Evolutionary conservation across 2,888 invertebrate species (phyloP).

Genomic region (Eulithis testata): DNA sequence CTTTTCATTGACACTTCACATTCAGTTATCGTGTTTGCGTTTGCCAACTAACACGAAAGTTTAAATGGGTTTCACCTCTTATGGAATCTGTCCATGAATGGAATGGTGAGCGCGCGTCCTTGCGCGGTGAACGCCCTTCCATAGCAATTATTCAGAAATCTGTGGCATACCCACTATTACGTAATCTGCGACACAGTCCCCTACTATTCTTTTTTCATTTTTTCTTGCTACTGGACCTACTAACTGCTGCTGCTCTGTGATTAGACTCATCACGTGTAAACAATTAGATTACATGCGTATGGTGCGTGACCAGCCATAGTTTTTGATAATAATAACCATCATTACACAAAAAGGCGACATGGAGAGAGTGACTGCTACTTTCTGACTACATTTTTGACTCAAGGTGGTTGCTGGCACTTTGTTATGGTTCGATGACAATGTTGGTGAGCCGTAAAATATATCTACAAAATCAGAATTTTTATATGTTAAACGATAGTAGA

Average conservation of each 20-base stretch:
- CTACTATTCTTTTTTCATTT: neutral
- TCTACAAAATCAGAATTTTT: too few species aligned
- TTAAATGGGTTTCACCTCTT: constrained; percentile 27
- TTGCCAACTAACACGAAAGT: constrained; percentile 8
- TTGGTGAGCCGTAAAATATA: too few species aligned
- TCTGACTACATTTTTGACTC: too few species aligned
- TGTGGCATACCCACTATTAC: constrained; percentile 19
- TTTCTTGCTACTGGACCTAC: neutral
- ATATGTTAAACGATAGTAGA: too few species aligned
- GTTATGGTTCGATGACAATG: too few species aligned
- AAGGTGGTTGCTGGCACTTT: too few species aligned
- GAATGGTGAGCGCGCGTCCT: constrained; percentile 52
- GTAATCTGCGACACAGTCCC: constrained; percentile 1
- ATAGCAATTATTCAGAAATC: constrained; percentile 33
- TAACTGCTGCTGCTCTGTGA: constrained; percentile 1
- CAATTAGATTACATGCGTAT: constrained; percentile 4
- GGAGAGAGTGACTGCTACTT: neutral
- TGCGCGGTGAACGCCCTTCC: constrained; percentile 40
- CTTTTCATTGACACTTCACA: neutral
- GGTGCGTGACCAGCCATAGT: constrained; percentile 10
- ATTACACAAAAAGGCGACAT: neutral
- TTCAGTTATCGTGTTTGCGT: constrained; percentile 1
- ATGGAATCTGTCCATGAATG: constrained; percentile 57
- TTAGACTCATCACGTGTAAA: constrained; percentile 3
- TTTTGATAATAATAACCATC: constrained; percentile 4